Percentiles rank a stretch among this genome's conserved stretches.
Conservation (phyloP, 2,888 invertebrate genomes). For the Clivina fossor region DNA sequence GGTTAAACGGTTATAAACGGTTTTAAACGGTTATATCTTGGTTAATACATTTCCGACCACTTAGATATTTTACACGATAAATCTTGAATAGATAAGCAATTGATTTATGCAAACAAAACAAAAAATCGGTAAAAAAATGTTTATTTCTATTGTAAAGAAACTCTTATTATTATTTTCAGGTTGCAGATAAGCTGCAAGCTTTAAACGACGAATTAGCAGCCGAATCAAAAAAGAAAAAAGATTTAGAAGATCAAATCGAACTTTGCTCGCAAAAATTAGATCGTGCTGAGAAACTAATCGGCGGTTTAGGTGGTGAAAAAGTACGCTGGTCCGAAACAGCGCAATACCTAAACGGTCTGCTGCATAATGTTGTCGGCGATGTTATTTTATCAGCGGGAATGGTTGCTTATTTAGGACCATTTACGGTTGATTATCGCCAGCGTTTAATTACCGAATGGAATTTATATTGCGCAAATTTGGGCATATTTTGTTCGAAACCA, state of each 20-base stretch:
- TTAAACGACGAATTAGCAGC: constrained; percentile 95
- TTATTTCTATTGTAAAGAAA: no score
- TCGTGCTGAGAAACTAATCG: constrained; percentile 88
- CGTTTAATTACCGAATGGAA: constrained; percentile 67
- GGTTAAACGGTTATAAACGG: no score
- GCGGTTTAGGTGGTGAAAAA: constrained; percentile 89
- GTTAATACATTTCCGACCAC: no score
- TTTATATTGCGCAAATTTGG: constrained; percentile 53
- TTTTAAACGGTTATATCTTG: no score
- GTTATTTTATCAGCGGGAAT: constrained; percentile 86
- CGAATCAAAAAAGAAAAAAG: constrained; percentile 94
- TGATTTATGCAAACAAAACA: no score
- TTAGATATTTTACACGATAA: no score
- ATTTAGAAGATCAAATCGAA: constrained; percentile 92
- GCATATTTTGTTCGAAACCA: constrained; percentile 74
- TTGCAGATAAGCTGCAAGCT: constrained; percentile 85
- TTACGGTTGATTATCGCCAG: constrained; percentile 71
- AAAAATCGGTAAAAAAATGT: no score
- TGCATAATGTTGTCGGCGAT: constrained; percentile 86
- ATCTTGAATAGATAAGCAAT: no score
- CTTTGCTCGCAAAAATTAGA: constrained; percentile 87
- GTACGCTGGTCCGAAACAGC: constrained; percentile 87
- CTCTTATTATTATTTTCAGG: no score
- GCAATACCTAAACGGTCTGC: constrained; percentile 66
- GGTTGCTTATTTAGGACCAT: constrained; percentile 90